Evolutionary conservation across 2,888 invertebrate genomes (phyloP), one percentile per base, ranked within the genome.

Genomic region (Pseudococcus viburni): DNA sequence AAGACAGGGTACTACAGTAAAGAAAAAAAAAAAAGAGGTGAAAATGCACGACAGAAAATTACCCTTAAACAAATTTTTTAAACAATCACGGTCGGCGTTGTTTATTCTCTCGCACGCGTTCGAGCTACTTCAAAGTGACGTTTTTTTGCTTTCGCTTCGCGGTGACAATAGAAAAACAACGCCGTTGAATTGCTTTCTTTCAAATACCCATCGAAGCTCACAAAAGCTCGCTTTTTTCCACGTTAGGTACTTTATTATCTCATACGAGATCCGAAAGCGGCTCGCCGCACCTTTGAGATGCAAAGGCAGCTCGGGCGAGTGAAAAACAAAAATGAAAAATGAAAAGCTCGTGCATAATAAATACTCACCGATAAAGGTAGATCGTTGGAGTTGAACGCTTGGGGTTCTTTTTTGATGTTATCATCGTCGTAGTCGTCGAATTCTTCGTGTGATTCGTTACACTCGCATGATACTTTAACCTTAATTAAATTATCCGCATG

Each of bases 401-500:
- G 26, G 26, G 68, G 3, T 26, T 26, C 33, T 73, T 73, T 73
- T 73, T 73, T 73, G 12, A 33, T 33, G 4, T 26, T 0, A 26
- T 26, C 33, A 11, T 73, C 68, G 26, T 33, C 68, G 68, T 12
- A 33, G 6, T 73, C 68, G 68, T 73, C 33, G 33, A 73, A 73
- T 73, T 73, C 68, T 0, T 73, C 68, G 68, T 73, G 68, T n/a
- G 33, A 73, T n/a, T 73, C 68, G 33, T 73, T 73, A 73, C 68
- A 73, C 26, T 73, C 68, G 68, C 33, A 26, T 11, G 33, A 26
- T 33, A 26, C 26, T 33, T 73, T 73, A 26, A 73, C 33, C 26
- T 73, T 73, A 33, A 73, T 73, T 33, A 33, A 73, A 26, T 26
- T 73, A 73, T 73, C 15, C 26, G 68, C 68, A 12, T 26, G 8